phyloP scores from a whole-genome alignment of 37 sponge, comb jelly and placozoan genomes.

The Oopsacas minuta region DNA sequence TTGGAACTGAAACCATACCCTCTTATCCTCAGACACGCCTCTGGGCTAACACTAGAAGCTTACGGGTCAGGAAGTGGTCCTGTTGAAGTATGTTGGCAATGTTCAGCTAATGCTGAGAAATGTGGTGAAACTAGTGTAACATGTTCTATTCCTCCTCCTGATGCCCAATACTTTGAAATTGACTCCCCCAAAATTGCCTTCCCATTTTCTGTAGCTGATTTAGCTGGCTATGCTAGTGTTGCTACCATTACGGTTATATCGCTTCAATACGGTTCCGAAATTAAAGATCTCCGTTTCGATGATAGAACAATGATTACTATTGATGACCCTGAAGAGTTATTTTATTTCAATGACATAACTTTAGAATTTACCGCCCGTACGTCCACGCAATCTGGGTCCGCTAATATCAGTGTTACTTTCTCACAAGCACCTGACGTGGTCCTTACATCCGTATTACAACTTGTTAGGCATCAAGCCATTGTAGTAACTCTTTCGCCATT shows the following conservation, averaged over 20 bases:
- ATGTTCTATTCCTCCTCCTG: neutral
- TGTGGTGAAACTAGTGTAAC: neutral
- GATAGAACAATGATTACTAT: neutral
- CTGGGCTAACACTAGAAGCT: neutral
- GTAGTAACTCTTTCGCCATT: conserved; percentile 26
- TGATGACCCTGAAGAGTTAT: neutral
- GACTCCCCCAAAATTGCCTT: neutral
- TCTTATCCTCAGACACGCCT: neutral
- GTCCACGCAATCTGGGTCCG: conserved; percentile 7
- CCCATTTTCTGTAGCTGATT: neutral
- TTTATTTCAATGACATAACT: neutral
- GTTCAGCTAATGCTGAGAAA: neutral
- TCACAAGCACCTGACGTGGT: conserved; percentile 26
- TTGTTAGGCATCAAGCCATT: conserved; percentile 25
- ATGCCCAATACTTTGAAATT: neutral
- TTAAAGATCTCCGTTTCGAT: neutral
- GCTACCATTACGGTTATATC: neutral
- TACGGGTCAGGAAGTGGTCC: neutral
- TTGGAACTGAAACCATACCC: neutral
- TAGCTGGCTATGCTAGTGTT: neutral
- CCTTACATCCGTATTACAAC: neutral
- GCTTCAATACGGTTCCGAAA: neutral
- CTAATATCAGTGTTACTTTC: conserved; percentile 24
- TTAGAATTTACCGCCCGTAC: neutral
- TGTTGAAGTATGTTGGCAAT: neutral